Percentiles rank a stretch among this genome's conserved stretches.
phyloP scores from a whole-genome alignment of 2,113 vertebrate genomes.

The Rhizomys pruinosus region DNA sequence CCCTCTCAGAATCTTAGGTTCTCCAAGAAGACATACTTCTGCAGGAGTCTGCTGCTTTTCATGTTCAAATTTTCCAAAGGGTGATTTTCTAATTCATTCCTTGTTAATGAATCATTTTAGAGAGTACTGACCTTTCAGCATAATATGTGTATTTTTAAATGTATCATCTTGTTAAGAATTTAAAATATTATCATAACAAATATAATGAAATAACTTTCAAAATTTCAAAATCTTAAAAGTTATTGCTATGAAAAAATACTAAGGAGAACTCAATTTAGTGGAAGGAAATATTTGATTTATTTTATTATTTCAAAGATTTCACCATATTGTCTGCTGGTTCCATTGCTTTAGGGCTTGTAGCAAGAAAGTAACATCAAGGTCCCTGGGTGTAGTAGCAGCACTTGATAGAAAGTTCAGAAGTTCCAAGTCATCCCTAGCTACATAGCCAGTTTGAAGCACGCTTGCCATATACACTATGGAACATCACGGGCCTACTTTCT shows the following conservation, averaged over 20 bases:
- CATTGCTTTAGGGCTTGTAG: neutral
- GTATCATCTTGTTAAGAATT: neutral
- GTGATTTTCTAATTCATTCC: neutral
- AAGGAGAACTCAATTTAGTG: neutral
- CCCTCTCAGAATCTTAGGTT: neutral
- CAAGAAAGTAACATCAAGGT: neutral
- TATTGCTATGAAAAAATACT: neutral
- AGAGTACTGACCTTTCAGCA: neutral
- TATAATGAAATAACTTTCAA: neutral
- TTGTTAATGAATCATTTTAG: neutral
- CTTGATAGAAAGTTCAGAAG: neutral
- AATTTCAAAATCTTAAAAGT: neutral
- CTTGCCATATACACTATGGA: neutral
- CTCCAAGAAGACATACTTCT: neutral
- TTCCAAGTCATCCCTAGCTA: no score
- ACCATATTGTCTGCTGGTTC: neutral
- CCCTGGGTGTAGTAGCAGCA: neutral
- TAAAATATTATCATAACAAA: neutral
- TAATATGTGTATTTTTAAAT: neutral
- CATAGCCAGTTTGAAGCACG: no score
- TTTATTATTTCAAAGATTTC: neutral
- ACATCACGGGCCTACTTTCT: neutral
- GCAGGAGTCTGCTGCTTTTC: neutral
- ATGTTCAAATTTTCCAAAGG: slow-evolving; percentile 1
- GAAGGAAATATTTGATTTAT: neutral